Base-by-base conservation (phyloP, 2,888 invertebrate species). In the Chorisops tibialis region DNA sequence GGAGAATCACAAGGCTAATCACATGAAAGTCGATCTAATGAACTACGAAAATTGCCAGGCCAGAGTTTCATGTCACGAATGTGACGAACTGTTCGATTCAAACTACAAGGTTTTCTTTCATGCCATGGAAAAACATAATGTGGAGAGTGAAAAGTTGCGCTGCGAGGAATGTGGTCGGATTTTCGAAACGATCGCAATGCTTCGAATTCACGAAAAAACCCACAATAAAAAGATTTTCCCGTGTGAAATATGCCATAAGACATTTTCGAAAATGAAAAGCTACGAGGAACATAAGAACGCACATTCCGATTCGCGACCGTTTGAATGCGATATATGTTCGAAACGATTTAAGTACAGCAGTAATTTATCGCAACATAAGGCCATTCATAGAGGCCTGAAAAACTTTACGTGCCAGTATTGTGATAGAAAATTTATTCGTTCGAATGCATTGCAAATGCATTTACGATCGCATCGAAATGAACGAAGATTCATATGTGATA, bases 381-480 rank as follows among this genome's bases (percentile, higher is more conserved):
- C 49, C 1, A 56, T 65, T 35, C 69, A 69, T 41, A 66, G 56
- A 30, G 60, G 59, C n/a, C 58, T 62, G 24, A 59, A 65, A 16
- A 69, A 67, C 22, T 70, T 67, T 39, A 66, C 61, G 19, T 69
- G 69, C 49, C 59, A 65, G 18, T 63, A 67, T 24, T 69, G 69
- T 61, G 58, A 65, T 11, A 64, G 66, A 7, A 69, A 67, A 4
- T 74, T 74, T 62, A 65, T 71, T 30, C 69, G 73, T 37, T 68
- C 69, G 7, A 70, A 69, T 41, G 72, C 72, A 61, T 68, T 71
- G 66, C 66, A 68, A 11, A 70, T 69, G 56, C 73, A 74, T 63
- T 63, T 69, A 51, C 62, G 66, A 22, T 67, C 64, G 3, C 68
- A 69, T 59, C 50, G 59, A 7, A 65, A 68, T 41, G 63, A 67